Percentiles rank a stretch among this genome's conserved stretches.
phyloP scores from a whole-genome alignment of 2,797 vertebrate genomes.

The Manis crassicaudata region DNA sequence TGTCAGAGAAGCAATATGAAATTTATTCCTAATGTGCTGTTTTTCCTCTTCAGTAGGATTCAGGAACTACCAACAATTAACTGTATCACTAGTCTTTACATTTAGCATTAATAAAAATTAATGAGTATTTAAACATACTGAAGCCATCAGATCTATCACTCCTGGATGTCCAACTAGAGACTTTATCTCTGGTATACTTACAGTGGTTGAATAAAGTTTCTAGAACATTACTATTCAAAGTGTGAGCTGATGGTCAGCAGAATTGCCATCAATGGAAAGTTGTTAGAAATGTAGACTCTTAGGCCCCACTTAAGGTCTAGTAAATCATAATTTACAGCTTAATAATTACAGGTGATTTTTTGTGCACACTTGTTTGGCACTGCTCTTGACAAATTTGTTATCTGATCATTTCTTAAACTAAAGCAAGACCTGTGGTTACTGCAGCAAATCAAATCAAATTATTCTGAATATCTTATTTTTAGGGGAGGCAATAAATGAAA shows the following conservation, averaged over 20 bases:
- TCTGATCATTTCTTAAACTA: neutral
- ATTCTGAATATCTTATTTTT: neutral
- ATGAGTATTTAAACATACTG: conserved; percentile 58
- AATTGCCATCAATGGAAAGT: neutral
- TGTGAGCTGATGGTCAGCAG: neutral
- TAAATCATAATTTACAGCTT: neutral
- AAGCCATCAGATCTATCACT: neutral
- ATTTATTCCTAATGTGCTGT: neutral
- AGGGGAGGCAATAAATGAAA: neutral
- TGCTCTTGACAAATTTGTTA: neutral
- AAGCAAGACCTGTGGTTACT: neutral
- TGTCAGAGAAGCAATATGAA: neutral
- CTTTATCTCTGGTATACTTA: conserved; percentile 2
- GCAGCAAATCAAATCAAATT: neutral
- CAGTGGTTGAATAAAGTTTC: neutral
- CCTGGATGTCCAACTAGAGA: neutral
- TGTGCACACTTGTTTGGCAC: neutral
- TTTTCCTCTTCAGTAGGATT: conserved; percentile 38
- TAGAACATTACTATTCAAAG: conserved; percentile 28
- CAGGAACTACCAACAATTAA: neutral
- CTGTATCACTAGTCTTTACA: conserved; percentile 48
- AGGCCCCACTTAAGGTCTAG: neutral
- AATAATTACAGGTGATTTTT: neutral
- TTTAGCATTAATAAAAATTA: conserved; percentile 51
- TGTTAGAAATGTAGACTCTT: neutral